Base-by-base conservation (phyloP, 2,888 invertebrate species). In the Nymphalis polychloros region DNA sequence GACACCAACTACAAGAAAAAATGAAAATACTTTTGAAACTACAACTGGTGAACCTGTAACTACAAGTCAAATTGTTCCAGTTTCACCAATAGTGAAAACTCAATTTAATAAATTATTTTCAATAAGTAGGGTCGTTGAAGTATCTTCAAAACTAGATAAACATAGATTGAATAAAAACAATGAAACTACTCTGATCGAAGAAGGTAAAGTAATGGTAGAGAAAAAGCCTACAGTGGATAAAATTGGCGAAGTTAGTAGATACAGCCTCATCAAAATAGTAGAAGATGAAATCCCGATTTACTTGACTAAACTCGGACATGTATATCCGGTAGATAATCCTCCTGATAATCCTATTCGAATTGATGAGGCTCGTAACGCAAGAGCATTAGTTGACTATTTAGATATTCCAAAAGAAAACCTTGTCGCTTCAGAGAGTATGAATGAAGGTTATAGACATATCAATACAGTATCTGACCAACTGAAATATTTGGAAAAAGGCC, bases 181-280 rank as follows among this genome's bases (percentile, higher is more conserved):
- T 73, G 84, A 90, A 80, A 92, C 93, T 1, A 89, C 93, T 27
- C 83, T 89, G 13, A 90, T 93, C 60, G 93, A 93, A 81, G 91
- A 92, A 75, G 92, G 93, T 0, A 83, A 91, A 77, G 86, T 93
- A 1, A 92, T 91, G 78, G 86, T 94, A n/a, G 94, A 95, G 79
- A 93, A 93, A 72, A 88, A 94, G 78, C 94, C 95, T 0, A 93
- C 93, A 19, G 78, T 94, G 1, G 94, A 95, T 77, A 94, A 94
- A 87, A 93, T 96, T 71, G 95, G 95, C 57, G 95, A 95, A 84
- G 94, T 96, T 0, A 95, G 94, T 81, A 93, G 95, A 74, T 94
- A 94, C 48, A 95, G 95, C 74, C 90, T 94, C 23, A 95, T 96
- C 19, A 95, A 95, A 82, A 92, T 95, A 63, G 93, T 95, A 4